Conservation (phyloP, 2,797 vertebrate genomes). For the Lagorchestes hirsutus region DNA sequence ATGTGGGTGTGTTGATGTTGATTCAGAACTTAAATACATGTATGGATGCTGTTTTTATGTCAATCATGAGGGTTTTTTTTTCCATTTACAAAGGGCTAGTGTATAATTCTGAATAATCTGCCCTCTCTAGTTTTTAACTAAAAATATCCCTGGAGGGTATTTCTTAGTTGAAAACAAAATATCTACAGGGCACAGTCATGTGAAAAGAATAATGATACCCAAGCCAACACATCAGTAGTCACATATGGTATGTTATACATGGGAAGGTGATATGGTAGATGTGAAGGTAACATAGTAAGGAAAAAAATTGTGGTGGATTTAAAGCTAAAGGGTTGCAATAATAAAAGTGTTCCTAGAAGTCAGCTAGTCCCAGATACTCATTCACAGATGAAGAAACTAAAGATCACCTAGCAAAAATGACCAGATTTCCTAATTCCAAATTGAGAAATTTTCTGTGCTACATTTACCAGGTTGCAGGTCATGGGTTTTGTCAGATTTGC, state of each 20-base stretch:
- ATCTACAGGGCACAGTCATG: neutral
- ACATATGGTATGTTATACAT: neutral
- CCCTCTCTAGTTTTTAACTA: neutral
- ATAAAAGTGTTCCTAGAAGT: neutral
- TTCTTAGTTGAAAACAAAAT: conserved; percentile 11
- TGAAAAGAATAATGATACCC: neutral
- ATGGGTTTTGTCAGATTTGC: too few species aligned
- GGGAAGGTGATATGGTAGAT: neutral
- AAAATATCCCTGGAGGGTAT: conserved; percentile 38
- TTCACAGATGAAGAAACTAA: too few species aligned
- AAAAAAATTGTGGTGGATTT: neutral
- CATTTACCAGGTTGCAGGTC: too few species aligned
- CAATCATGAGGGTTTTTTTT: conserved; percentile 35
- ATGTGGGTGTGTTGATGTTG: neutral
- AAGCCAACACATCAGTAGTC: neutral
- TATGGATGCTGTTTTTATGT: conserved; percentile 8
- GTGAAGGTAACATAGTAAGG: neutral
- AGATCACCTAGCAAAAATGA: too few species aligned
- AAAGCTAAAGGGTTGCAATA: neutral
- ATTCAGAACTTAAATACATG: conserved; percentile 25
- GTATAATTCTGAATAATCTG: conserved; percentile 22
- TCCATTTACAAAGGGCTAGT: conserved; percentile 35
- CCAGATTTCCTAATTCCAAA: too few species aligned
- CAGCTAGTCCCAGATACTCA: too few species aligned
- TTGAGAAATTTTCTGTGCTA: too few species aligned